phyloP scores from a whole-genome alignment of 2,888 invertebrate genomes.

The Portevinia maculata region DNA sequence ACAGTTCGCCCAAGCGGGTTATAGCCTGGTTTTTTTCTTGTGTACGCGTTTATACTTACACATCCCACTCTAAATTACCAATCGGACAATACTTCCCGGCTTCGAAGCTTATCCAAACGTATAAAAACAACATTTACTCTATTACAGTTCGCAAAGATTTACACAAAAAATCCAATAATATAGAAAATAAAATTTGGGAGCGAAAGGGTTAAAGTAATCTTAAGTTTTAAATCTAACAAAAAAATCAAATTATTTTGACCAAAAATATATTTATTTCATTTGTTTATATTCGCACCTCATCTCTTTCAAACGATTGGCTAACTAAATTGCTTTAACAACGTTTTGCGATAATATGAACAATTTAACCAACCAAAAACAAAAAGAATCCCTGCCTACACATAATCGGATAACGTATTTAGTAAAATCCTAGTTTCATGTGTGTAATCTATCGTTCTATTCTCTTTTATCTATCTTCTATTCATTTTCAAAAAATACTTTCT shows the following conservation, averaged over 20 bases:
- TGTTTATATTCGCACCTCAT: slow-evolving; percentile 48
- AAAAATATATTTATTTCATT: slow-evolving; percentile 38
- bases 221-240: background rate
- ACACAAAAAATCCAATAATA: too few species aligned
- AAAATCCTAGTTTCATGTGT: slow-evolving; percentile 55
- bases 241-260: slow-evolving; percentile 20
- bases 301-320: slow-evolving; percentile 63
- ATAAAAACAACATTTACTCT: too few species aligned
- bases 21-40: too few species aligned
- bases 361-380: slow-evolving; percentile 55
- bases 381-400: slow-evolving; percentile 13
- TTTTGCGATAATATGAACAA: slow-evolving; percentile 59
- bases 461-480: slow-evolving; percentile 65
- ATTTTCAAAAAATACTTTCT: slow-evolving; percentile 54
- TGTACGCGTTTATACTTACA: too few species aligned
- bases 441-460: slow-evolving; percentile 55
- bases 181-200: too few species aligned
- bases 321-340: slow-evolving; percentile 5
- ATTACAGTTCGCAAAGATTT: too few species aligned
- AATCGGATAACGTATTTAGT: slow-evolving; percentile 37
- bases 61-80: too few species aligned
- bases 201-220: too few species aligned
- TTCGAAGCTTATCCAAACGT: too few species aligned
- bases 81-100: too few species aligned
- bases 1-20: too few species aligned